Conservation (phyloP, 2,797 vertebrate species). For the Urosaurus nigricauda region DNA sequence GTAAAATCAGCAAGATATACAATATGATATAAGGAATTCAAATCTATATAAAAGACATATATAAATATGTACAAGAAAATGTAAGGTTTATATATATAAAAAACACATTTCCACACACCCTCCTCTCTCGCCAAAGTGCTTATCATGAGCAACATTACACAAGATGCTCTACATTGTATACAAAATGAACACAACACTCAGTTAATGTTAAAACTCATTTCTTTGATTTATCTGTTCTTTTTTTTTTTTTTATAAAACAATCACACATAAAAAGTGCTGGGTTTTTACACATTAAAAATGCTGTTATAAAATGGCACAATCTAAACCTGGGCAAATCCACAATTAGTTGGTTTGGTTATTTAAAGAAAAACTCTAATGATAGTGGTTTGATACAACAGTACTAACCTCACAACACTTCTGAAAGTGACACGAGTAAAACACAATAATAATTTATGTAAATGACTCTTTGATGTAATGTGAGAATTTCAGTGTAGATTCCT, state of each 20-base stretch:
- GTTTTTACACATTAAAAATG: conserved; percentile 55
- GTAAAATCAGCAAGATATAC: conserved; percentile 75
- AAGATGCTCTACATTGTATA: conserved; percentile 75
- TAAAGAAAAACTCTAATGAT: conserved; percentile 52
- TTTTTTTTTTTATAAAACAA: conserved; percentile 47
- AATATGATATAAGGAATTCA: conserved; percentile 73
- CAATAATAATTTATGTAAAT: conserved; percentile 6
- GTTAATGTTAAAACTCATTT: conserved; percentile 61
- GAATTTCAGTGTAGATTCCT: conserved; percentile 62
- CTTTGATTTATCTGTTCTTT: conserved; percentile 54
- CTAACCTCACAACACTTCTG: conserved; percentile 39
- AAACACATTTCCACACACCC: conserved; percentile 73
- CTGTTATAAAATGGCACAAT: conserved; percentile 63
- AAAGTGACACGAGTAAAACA: conserved; percentile 29
- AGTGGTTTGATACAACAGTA: conserved; percentile 33
- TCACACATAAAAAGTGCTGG: conserved; percentile 71
- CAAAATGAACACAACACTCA: conserved; percentile 66
- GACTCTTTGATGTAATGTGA: conserved; percentile 32
- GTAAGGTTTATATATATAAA: conserved; percentile 71
- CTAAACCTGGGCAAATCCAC: conserved; percentile 60
- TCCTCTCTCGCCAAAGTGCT: conserved; percentile 78
- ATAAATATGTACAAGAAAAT: conserved; percentile 77
- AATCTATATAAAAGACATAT: conserved; percentile 75
- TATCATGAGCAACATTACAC: conserved; percentile 80
- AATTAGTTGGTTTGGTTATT: conserved; percentile 54